A percentile compares a stretch with the other conserved stretches of the same genome.
Evolutionary conservation across 2,797 vertebrate genomes (phyloP).

Genomic region (Galagoides demidoff): DNA sequence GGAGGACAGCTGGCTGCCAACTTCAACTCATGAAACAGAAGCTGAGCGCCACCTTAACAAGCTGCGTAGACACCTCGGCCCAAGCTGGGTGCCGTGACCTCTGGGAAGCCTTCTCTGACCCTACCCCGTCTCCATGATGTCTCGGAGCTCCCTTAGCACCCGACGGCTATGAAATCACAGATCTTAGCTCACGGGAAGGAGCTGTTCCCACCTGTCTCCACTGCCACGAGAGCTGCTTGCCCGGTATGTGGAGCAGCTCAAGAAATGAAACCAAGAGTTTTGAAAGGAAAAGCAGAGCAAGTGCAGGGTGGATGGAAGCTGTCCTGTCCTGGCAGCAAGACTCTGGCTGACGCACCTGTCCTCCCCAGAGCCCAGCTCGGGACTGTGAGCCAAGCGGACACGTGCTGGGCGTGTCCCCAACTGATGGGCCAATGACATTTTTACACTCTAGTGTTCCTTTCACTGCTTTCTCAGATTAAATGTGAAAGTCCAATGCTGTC

Average conservation of each 20-base stretch:
- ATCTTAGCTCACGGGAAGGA: not conserved
- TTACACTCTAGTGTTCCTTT: not conserved
- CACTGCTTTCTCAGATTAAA: constrained; percentile 11
- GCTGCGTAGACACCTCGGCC: not conserved
- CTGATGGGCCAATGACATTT: not conserved
- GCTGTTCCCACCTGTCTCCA: not conserved
- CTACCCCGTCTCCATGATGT: not conserved
- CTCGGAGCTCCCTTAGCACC: not conserved
- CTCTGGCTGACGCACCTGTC: not conserved
- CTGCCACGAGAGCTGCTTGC: not conserved
- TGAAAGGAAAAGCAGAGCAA: not conserved
- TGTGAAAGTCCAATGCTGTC: not conserved
- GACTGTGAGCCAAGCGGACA: not conserved
- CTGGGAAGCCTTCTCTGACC: not conserved
- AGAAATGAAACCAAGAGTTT: not conserved
- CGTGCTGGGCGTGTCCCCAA: not conserved
- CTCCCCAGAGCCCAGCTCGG: not conserved
- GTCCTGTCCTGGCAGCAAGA: not conserved
- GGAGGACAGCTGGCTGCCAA: not conserved
- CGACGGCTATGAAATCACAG: not conserved
- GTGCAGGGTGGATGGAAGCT: not conserved
- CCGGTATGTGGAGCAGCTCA: not conserved
- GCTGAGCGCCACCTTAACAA: not conserved
- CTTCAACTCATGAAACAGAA: not conserved
- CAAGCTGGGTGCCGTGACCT: not conserved